Base-by-base conservation (phyloP, 2,888 invertebrate species). In the Hydrotaea diabolus region DNA sequence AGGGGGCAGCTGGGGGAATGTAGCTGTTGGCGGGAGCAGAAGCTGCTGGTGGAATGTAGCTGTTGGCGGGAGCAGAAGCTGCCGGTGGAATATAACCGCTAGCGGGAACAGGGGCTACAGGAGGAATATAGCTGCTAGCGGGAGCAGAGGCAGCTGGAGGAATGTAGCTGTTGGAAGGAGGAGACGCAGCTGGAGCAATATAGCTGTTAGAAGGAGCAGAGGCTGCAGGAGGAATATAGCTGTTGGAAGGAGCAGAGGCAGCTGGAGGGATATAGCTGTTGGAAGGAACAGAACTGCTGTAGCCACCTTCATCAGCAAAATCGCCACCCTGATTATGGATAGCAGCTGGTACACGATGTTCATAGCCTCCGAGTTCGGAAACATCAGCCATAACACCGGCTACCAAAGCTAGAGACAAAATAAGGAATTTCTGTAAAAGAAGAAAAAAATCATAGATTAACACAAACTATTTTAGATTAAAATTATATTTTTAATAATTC, bases 371-470 rank as follows among this genome's bases (percentile, higher is more conserved):
- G 76, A 85, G 74, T 49, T 85, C 82, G 13, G 82, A 82, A 26
- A 85, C 85, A 73, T 85, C 85, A 82, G 82, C 82, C 79, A 82
- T 46, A 62, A 77, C 81, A 19, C 53, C 59, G 80, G 76, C 85
- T n/a, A 49, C 49, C 49, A 49, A 49, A 49, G 49, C 49, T n/a
- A 49, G 2, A n/a, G 49, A 49, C n/a, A 49, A 49, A 49, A 49
- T 49, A 8, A 49, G n/a, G 49, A 49, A 49, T 49, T 43, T 43
- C 43, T 43, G n/a, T n/a, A n/a, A n/a, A n/a, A n/a, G n/a, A n/a
- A n/a, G n/a, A n/a, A n/a, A n/a, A 43, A 11, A 43, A n/a, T n/a
- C n/a, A n/a, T n/a, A n/a, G n/a, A n/a, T n/a, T n/a, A n/a, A n/a
- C n/a, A n/a, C n/a, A n/a, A n/a, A n/a, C n/a, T n/a, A n/a, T n/a